Evolutionary conservation across 2,888 invertebrate species (phyloP), one percentile per base, ranked within the genome.

Genomic region (Sacculina carcini): DNA sequence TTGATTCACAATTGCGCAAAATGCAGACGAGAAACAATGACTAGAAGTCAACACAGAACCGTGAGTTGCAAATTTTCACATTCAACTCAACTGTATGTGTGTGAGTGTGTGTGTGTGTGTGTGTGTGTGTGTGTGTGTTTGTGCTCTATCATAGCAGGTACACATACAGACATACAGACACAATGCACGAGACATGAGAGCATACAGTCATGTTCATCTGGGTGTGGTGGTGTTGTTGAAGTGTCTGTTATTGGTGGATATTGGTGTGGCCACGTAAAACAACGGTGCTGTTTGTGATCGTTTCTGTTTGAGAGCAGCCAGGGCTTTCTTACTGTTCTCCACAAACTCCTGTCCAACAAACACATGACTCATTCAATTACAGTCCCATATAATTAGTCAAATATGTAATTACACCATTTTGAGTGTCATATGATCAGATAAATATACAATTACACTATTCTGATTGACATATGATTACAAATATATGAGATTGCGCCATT

Each of bases 301-400:
- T 46, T n/a, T 19, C 24, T 34, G 16, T 10, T 60, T 51, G 53
- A 57, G 29, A 48, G 56, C 53, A 47, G 61, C 61, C 19, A 72
- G 56, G 2, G 67, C 69, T 57, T 70, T 71, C 56, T 71, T 72
- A 51, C 73, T 73, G 59, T 74, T 73, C 55, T 75, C 71, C 4
- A 76, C 73, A 59, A 74, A 75, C 58, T 73, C 71, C 69, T 58
- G 55, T n/a, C n/a, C 21, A 39, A 6, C 19, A 52, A 9, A 31
- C 21, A 21, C n/a, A 14, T 46, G 48, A 46, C 12, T n/a, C n/a
- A n/a, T n/a, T n/a, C n/a, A n/a, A n/a, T n/a, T n/a, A n/a, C n/a
- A n/a, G n/a, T n/a, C n/a, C n/a, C n/a, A n/a, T n/a, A n/a, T n/a
- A n/a, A n/a, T n/a, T n/a, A n/a, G n/a, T n/a, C n/a, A n/a, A n/a